Evolutionary conservation across 2,113 vertebrate species (phyloP).

Genomic region (Notothenia coriiceps): DNA sequence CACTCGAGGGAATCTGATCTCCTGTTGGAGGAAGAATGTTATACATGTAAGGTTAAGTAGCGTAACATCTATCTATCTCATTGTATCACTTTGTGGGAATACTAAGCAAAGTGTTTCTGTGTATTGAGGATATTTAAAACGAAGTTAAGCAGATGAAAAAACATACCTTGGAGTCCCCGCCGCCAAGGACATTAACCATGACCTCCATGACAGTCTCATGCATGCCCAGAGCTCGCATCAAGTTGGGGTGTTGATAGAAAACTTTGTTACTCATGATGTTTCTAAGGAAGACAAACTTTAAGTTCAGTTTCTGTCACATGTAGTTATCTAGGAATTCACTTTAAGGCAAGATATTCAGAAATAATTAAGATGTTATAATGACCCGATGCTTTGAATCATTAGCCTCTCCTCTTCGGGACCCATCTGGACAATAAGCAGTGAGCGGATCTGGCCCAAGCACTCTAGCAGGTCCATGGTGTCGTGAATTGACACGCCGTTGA

Average conservation of each 20-base stretch:
- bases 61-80: not conserved
- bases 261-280: constrained; percentile 97
- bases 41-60: not conserved
- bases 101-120: not conserved
- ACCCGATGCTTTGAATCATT: constrained; percentile 99
- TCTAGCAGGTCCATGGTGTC: constrained; percentile 94
- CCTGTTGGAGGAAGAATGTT: constrained; percentile 74
- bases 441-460: constrained; percentile 95
- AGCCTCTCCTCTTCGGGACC: constrained; percentile 96
- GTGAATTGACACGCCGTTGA: constrained; percentile 88
- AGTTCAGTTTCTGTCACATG: not conserved
- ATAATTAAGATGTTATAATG: constrained; percentile 6
- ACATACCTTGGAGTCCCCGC: constrained; percentile 92
- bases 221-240: constrained; percentile 95
- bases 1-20: constrained; percentile 94
- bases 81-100: not conserved
- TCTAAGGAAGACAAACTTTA: constrained; percentile 69
- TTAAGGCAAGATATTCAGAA: not conserved
- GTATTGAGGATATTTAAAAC: constrained; percentile 1
- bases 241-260: constrained; percentile 95
- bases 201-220: constrained; percentile 97
- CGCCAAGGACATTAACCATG: constrained; percentile 95
- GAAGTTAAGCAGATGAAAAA: not conserved
- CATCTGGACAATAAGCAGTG: constrained; percentile 97
- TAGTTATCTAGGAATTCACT: not conserved